A percentile compares a stretch with the other conserved stretches of the same genome.
phyloP scores from a whole-genome alignment of 2,797 vertebrate species.

The Malacoraja senta region DNA sequence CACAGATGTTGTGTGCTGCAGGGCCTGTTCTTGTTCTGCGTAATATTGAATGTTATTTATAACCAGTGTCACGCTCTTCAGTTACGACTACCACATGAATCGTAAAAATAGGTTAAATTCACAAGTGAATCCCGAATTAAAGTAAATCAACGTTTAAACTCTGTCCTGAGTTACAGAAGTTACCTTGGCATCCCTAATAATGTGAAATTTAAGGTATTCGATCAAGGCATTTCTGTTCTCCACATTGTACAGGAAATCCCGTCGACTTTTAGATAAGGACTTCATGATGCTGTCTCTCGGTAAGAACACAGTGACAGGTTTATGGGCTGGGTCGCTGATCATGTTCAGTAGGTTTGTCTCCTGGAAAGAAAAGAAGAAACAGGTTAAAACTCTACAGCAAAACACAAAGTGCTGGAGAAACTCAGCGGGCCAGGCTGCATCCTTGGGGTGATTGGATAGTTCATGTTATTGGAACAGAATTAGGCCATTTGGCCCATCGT shows the following conservation, averaged over 20 bases:
- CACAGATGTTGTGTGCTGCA: no score
- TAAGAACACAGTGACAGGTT: conserved; percentile 77
- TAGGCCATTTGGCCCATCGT: no score
- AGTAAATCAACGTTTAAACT: background rate
- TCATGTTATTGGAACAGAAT: no score
- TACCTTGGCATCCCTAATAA: conserved; percentile 69
- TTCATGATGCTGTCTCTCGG: conserved; percentile 71
- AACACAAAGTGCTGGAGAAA: no score
- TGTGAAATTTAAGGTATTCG: conserved; percentile 78
- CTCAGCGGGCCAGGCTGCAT: no score
- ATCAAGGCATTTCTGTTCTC: conserved; percentile 65
- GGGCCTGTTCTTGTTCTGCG: no score
- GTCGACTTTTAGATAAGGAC: conserved; percentile 65
- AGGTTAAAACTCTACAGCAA: background rate
- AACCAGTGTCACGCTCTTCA: background rate
- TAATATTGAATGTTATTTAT: background rate
- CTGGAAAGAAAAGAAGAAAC: conserved; percentile 54
- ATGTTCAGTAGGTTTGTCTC: conserved; percentile 63
- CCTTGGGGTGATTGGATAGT: no score
- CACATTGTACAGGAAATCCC: conserved; percentile 71
- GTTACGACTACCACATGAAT: background rate
- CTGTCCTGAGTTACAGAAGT: background rate
- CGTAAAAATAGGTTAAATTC: background rate
- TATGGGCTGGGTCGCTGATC: conserved; percentile 61
- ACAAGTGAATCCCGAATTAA: background rate